These are phyloP conservation scores for Peromyscus maniculatus DNA, from an alignment of 2,113 vertebrate genomes.

Conservation along the genomic window DNA sequence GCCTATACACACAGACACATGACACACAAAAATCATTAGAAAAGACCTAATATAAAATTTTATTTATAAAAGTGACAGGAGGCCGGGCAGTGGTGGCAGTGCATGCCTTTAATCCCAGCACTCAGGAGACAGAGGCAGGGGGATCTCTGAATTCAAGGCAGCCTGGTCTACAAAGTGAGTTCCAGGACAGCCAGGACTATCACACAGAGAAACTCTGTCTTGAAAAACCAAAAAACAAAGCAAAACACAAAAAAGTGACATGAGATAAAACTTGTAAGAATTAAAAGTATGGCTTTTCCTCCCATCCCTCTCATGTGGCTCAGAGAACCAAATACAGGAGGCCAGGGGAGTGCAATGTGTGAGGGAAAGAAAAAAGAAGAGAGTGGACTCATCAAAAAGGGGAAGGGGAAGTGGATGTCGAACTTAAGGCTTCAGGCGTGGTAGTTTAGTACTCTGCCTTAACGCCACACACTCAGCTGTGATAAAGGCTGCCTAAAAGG, in stretches of 20 bases:
- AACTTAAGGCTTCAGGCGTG: background rate
- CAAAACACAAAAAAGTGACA: background rate
- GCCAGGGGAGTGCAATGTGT: background rate
- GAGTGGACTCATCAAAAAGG: fast-evolving
- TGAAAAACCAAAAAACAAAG: too few relatives aligned
- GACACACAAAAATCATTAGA: background rate
- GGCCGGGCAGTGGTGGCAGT: too few relatives aligned
- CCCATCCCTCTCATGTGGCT: background rate
- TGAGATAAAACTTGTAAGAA: background rate
- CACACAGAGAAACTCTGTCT: too few relatives aligned
- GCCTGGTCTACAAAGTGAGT: too few relatives aligned
- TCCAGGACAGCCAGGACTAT: too few relatives aligned
- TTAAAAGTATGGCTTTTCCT: background rate
- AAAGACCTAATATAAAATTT: background rate
- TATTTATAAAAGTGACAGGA: background rate
- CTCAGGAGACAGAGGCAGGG: too few relatives aligned
- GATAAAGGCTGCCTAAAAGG: fast-evolving
- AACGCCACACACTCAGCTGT: background rate
- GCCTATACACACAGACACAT: background rate
- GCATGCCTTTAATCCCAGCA: too few relatives aligned
- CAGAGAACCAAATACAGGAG: background rate
- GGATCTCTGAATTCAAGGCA: too few relatives aligned
- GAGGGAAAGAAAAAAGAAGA: background rate
- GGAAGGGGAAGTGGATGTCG: too few relatives aligned
- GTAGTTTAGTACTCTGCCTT: fast-evolving